These are phyloP conservation scores for Tenthredo scrophulariae DNA, from an alignment of 2,888 invertebrate genomes.

Conservation along the genomic window DNA sequence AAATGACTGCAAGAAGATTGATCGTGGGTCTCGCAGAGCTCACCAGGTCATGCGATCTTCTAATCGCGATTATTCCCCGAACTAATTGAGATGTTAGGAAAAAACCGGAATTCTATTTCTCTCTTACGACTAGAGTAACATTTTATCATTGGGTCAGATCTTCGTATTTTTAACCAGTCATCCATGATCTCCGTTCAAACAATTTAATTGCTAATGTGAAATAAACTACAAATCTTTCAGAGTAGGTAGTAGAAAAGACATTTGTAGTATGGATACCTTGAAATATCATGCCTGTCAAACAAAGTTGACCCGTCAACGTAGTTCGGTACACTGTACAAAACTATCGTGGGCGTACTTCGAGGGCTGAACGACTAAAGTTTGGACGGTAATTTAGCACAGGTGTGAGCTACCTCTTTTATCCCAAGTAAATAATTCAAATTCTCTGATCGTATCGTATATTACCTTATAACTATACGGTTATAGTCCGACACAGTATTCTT, in stretches of 20 bases:
- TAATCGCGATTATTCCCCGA: neutral
- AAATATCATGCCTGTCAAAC: neutral
- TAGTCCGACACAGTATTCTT: neutral
- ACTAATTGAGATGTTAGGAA: neutral
- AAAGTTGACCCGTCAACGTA: neutral
- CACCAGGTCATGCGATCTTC: neutral
- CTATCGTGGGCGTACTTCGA: neutral
- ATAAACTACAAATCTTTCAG: neutral
- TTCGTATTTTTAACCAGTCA: neutral
- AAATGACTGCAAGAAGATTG: neutral
- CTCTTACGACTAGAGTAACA: neutral
- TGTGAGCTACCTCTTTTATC: neutral
- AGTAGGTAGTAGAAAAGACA: neutral
- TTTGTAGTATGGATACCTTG: neutral
- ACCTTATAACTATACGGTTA: neutral
- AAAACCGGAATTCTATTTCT: neutral
- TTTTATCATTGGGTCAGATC: neutral
- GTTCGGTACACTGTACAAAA: neutral
- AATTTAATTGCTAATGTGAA: neutral
- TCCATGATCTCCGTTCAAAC: neutral
- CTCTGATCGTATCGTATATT: neutral
- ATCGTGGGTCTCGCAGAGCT: neutral
- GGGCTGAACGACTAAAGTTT: neutral
- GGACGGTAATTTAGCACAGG: neutral
- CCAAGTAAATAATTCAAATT: slow-evolving; percentile 10